Percentiles rank a stretch among this genome's conserved stretches.
Conservation (phyloP, 2,797 vertebrate genomes). For the Apodemus agrarius region DNA sequence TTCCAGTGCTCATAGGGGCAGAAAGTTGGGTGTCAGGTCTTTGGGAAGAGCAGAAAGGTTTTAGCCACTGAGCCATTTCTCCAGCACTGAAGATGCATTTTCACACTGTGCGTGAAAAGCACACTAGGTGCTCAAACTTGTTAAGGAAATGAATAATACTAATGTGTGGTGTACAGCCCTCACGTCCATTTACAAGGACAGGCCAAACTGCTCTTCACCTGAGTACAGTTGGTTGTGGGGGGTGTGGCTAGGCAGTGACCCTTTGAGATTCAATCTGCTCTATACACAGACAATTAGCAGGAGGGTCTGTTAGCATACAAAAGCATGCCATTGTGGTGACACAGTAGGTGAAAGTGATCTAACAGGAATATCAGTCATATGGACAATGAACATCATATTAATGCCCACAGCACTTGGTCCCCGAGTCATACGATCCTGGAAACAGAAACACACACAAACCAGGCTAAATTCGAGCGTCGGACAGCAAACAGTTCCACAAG, state of each 20-base stretch:
- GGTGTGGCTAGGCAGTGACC: neutral
- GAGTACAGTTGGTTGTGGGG: neutral
- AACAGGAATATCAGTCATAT: slow-evolving; percentile 27
- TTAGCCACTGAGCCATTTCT: neutral
- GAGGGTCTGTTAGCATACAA: neutral
- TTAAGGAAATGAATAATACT: neutral
- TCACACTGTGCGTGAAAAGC: neutral
- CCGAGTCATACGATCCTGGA: neutral
- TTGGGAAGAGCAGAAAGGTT: neutral
- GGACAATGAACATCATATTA: neutral
- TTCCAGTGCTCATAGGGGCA: neutral
- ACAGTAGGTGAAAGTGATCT: neutral
- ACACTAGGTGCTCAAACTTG: neutral
- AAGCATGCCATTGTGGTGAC: slow-evolving; percentile 7
- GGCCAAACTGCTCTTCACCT: neutral
- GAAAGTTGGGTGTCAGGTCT: neutral
- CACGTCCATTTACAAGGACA: neutral
- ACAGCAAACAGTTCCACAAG: neutral
- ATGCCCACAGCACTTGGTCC: neutral
- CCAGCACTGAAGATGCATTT: neutral
- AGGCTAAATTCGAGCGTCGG: neutral
- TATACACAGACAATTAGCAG: neutral
- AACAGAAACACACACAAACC: neutral
- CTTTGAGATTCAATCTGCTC: neutral
- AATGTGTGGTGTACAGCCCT: neutral